Base-by-base conservation (phyloP, 2,888 invertebrate genomes). In the Polydrusus tereticollis region DNA sequence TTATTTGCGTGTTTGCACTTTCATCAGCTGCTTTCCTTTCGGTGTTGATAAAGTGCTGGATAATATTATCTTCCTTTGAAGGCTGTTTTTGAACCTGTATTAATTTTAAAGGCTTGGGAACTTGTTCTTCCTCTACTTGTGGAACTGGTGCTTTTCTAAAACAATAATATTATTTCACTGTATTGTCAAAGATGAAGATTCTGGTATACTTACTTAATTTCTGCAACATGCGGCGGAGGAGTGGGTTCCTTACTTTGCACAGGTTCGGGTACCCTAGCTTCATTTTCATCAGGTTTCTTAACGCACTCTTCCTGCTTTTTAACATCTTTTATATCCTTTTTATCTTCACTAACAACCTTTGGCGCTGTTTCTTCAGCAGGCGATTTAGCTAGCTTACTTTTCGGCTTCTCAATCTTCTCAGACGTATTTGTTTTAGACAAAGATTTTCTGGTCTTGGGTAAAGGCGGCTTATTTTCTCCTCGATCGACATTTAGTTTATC, bases 401-500 rank as follows among this genome's bases (percentile, higher is more conserved):
- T 67, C 10, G 67, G 21, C 7, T 58, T 73, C 5, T 73, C 73
- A 29, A 67, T 67, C 45, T 70, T 73, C 29, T 73, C 73, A 29
- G 67, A 20, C 3, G 66, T 69, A 45, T 71, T 74, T 1, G 78
- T 86, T 85, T 79, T 80, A 23, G 73, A 80, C 29, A 79, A 74
- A 69, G 88, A 86, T 77, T 83, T 85, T 70, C 85, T 81, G 55
- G 84, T 77, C 80, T 85, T 86, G 33, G 87, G 87, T 74, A 88
- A 80, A 69, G 88, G 88, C 75, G 88, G 88, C 82, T 87, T 87
- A 57, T 85, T 86, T 76, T 86, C 85, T 74, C 85, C 85, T 73
- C 79, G 82, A 41, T 78, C 79, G 29, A 29, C 6, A 52, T 12
- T 65, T 18, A 18, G 60, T 45, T 26, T 73, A 16, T 58, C 21